Base-by-base conservation (phyloP, 2,888 invertebrate genomes). In the Andrena hattorfiana region DNA sequence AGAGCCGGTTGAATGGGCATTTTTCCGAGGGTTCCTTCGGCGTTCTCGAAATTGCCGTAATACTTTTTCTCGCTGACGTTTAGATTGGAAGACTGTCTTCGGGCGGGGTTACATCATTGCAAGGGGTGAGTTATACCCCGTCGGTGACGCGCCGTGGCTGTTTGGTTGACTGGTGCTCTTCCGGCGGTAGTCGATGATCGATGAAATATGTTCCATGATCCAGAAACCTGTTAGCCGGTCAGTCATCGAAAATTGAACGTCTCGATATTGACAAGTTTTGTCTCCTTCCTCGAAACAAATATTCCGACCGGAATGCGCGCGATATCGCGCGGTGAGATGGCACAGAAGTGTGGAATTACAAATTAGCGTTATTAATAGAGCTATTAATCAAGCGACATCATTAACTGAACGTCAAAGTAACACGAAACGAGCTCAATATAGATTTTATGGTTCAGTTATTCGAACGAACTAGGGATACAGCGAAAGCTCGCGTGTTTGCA, bases 1-100 rank as follows among this genome's bases (percentile, higher is more conserved):
- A 56, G 26, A 54, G 8, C 13, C 23, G 30, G 64, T 26, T 76
- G 83, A 85, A 83, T 79, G 59, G 77, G 49, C 77, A 83, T 83
- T 84, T 77, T 74, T 77, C 20, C 35, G 30, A 8, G 16, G 51
- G 7, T 48, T 60, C 51, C 48, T 59, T 49, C 35, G 8, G 63
- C 49, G 66, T 60, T 59, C 72, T 48, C 48, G 73, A 87, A 76
- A 82, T 86, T 87, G 77, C 77, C 35, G 48, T 80, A 77, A 87
- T 87, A 86, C 85, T 84, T 86, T 75, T 80, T 64, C 79, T 3
- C 60, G 64, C 66, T 85, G 86, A 85, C 85, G 77, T 79, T 86
- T 86, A 86, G 77, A 86, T 86, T 85, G 85, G 84, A 75, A 67
- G 69, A 62, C 63, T 71, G 60, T 60, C 66, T 49, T 30, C 48